Evolutionary conservation across 2,797 vertebrate species (phyloP).

Genomic region (Gambusia yucatana): DNA sequence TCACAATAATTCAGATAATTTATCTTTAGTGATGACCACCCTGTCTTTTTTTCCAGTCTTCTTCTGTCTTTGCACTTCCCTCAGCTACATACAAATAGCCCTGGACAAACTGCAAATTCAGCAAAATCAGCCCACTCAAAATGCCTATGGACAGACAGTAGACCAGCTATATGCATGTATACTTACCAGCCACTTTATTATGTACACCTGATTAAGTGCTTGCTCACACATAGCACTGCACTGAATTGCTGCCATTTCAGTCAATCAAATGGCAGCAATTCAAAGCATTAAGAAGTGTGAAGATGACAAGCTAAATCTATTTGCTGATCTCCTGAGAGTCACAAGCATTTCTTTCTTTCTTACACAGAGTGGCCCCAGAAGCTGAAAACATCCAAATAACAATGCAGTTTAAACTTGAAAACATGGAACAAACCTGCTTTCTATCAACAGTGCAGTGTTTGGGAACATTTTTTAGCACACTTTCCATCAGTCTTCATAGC

Average conservation of each 20-base stretch:
- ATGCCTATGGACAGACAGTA: background rate
- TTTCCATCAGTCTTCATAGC: background rate
- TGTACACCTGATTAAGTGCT: background rate
- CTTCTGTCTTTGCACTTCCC: background rate
- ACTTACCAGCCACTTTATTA: background rate
- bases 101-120: background rate
- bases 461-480: background rate
- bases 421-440: background rate
- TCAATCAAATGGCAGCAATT: background rate
- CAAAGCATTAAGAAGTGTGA: background rate
- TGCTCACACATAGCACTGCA: background rate
- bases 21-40: background rate
- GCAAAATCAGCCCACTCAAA: background rate
- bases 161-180: background rate
- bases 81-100: background rate
- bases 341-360: background rate
- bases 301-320: background rate
- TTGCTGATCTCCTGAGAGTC: background rate
- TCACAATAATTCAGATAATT: background rate
- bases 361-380: background rate
- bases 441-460: background rate
- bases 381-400: background rate
- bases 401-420: background rate
- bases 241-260: background rate
- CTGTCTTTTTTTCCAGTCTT: background rate